Evolutionary conservation across 2,888 invertebrate genomes (phyloP).

Genomic region (Brachyopa scutellaris): DNA sequence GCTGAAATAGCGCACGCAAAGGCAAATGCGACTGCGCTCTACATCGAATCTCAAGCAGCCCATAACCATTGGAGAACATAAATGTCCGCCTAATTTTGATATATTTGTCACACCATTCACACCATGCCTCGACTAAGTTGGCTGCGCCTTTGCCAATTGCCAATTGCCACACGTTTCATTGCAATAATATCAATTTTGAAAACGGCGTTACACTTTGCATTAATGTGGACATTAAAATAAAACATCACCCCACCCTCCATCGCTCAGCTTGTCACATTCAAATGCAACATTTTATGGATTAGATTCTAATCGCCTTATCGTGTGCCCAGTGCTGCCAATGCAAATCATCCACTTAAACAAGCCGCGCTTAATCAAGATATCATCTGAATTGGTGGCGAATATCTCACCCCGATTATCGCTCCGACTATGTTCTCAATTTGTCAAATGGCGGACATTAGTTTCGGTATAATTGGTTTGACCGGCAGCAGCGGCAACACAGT

Average conservation of each 20-base stretch:
- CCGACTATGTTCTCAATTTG: conserved; percentile 67
- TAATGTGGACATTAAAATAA: conserved; percentile 46
- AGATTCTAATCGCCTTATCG: conserved; percentile 63
- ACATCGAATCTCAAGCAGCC: no score
- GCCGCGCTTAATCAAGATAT: conserved; percentile 64
- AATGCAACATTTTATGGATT: conserved; percentile 49
- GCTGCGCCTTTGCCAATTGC: conserved; percentile 2
- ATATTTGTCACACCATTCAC: conserved; percentile 40
- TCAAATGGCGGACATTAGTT: conserved; percentile 68
- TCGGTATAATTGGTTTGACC: conserved; percentile 63
- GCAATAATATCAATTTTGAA: conserved; percentile 59
- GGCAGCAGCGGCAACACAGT: conserved; percentile 18
- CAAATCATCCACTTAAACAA: conserved; percentile 38
- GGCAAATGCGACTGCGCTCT: no score
- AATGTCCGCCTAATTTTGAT: conserved; percentile 65
- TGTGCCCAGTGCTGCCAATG: neutral
- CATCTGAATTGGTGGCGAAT: conserved; percentile 67
- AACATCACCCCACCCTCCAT: conserved; percentile 20
- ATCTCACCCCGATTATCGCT: conserved; percentile 67
- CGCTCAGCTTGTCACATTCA: conserved; percentile 68
- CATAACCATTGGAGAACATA: conserved; percentile 38
- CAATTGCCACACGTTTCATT: neutral
- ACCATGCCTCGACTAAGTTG: no score
- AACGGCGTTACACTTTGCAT: conserved; percentile 50
- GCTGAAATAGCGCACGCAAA: no score